Conservation (phyloP, 2,113 vertebrate species). For the Ciconia maguari region DNA sequence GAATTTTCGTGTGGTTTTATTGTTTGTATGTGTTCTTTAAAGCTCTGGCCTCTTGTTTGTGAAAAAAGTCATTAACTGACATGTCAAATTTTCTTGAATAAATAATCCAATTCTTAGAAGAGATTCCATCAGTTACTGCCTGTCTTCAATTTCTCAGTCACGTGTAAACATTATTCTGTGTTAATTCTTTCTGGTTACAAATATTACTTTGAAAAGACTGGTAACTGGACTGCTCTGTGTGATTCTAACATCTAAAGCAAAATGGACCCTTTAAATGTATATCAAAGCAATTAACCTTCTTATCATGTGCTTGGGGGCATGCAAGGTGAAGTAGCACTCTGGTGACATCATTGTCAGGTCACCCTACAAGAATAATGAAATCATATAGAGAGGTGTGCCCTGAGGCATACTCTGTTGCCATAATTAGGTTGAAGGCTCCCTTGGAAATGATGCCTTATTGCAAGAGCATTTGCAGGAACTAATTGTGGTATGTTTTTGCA, state of each 20-base stretch:
- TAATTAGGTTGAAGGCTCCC: slow-evolving; percentile 76
- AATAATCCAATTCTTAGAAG: slow-evolving; percentile 39
- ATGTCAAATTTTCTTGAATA: slow-evolving; percentile 15
- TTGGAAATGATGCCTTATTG: slow-evolving; percentile 72
- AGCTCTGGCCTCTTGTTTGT: neutral
- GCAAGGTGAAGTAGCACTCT: slow-evolving; percentile 49
- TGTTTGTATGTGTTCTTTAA: neutral
- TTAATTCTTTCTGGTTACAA: slow-evolving; percentile 36
- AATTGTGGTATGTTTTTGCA: slow-evolving; percentile 77
- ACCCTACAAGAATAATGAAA: slow-evolving; percentile 69
- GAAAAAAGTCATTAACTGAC: neutral
- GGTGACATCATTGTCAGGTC: slow-evolving; percentile 71
- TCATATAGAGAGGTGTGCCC: slow-evolving; percentile 64
- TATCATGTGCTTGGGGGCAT: slow-evolving; percentile 34
- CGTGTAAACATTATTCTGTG: neutral
- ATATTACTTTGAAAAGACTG: slow-evolving; percentile 6
- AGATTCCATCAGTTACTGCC: neutral
- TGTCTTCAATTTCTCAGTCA: slow-evolving; percentile 3
- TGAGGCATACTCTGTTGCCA: slow-evolving; percentile 61
- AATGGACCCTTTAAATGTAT: slow-evolving; percentile 7
- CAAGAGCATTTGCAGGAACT: slow-evolving; percentile 71
- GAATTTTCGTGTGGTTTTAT: neutral
- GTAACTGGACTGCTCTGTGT: neutral
- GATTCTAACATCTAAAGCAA: slow-evolving; percentile 4
- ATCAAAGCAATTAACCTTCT: slow-evolving; percentile 66